Conservation (phyloP, 64 coral and sea anemone genomes). For the Dendrophyllia cribrosa region DNA sequence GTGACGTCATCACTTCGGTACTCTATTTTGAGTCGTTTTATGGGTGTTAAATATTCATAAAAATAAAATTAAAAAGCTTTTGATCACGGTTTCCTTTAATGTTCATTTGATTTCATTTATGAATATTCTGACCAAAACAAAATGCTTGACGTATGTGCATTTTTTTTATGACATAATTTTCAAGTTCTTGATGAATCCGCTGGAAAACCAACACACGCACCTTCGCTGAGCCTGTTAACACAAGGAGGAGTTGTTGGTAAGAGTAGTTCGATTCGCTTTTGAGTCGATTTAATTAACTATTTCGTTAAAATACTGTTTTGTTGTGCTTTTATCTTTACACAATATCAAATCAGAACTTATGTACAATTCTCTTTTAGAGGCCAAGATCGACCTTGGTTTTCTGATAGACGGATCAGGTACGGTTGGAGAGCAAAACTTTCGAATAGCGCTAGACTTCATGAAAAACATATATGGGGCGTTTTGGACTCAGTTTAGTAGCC, state of each 20-base stretch:
- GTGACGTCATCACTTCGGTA: too few relatives aligned
- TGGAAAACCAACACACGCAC: constrained; percentile 10
- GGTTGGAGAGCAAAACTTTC: constrained; percentile 73
- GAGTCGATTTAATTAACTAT: too few relatives aligned
- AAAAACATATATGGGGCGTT: constrained; percentile 62
- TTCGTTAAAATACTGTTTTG: too few relatives aligned
- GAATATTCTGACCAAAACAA: too few relatives aligned
- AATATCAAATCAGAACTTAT: not conserved
- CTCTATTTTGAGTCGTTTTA: too few relatives aligned
- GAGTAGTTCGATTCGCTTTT: not conserved
- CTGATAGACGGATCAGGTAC: constrained; percentile 72
- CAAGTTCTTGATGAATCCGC: constrained; percentile 13
- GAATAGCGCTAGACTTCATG: constrained; percentile 46
- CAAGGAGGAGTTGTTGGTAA: constrained; percentile 86
- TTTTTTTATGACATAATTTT: not conserved
- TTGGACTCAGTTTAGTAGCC: constrained; percentile 80
- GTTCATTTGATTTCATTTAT: too few relatives aligned
- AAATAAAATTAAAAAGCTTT: too few relatives aligned
- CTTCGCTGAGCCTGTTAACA: not conserved
- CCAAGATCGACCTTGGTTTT: constrained; percentile 82
- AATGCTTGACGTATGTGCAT: too few relatives aligned
- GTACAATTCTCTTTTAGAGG: constrained; percentile 51
- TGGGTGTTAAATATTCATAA: too few relatives aligned
- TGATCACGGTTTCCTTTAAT: too few relatives aligned
- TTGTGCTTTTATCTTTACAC: too few relatives aligned